Percentiles rank a stretch among this genome's conserved stretches.
Conservation (phyloP, 1,140 invertebrate species). For the Drosophila baimaii region DNA sequence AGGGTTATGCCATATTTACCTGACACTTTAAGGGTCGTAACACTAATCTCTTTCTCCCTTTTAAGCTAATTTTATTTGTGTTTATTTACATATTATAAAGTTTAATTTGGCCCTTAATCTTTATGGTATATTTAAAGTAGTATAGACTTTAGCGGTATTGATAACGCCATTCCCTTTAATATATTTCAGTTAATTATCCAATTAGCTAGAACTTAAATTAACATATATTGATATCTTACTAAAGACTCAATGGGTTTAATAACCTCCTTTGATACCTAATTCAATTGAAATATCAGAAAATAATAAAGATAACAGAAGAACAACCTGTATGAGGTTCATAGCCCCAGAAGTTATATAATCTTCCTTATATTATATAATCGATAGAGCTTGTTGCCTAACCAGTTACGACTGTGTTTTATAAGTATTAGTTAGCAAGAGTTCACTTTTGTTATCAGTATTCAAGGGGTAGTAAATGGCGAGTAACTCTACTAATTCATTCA, state of each 20-base stretch:
- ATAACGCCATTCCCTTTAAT: not conserved
- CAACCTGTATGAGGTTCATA: not conserved
- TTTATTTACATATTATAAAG: not conserved
- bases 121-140: not conserved
- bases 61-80: not conserved
- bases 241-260: not conserved
- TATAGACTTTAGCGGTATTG: not conserved
- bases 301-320: not conserved
- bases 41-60: not conserved
- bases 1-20: not conserved
- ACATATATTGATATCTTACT: not conserved
- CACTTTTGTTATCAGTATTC: not conserved
- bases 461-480: not conserved
- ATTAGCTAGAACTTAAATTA: not conserved
- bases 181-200: not conserved
- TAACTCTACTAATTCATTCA: slow-evolving; percentile 1
- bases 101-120: rapidly evolving
- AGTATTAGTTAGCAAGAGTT: not conserved
- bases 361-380: not conserved
- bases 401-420: not conserved
- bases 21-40: not conserved
- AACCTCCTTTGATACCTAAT: not conserved
- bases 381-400: not conserved
- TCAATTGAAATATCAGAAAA: not conserved
- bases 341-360: not conserved